Conservation (phyloP, 2,113 vertebrate genomes). For the Scomber japonicus region DNA sequence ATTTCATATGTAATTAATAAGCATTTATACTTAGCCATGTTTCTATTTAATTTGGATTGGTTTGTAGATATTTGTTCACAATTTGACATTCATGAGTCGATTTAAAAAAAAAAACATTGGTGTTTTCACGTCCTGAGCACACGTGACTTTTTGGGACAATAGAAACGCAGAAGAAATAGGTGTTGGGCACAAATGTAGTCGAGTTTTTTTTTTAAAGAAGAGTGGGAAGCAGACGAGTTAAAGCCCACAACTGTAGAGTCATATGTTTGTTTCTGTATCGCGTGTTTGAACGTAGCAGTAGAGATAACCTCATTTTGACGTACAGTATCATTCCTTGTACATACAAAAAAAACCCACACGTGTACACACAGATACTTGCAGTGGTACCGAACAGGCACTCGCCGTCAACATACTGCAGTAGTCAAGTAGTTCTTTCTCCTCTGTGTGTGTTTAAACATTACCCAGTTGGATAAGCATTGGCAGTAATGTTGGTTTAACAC, state of each 20-base stretch:
- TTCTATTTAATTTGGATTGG: no score
- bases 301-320: slow-evolving; percentile 5
- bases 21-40: no score
- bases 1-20: no score
- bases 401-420: slow-evolving; percentile 34
- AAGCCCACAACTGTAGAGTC: not conserved
- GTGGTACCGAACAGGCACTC: slow-evolving; percentile 37
- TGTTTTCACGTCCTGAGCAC: not conserved
- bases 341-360: not conserved
- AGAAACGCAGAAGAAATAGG: not conserved
- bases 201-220: not conserved
- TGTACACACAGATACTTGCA: slow-evolving; percentile 44
- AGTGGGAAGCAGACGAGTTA: not conserved
- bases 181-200: not conserved
- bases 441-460: slow-evolving; percentile 72
- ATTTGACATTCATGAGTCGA: no score
- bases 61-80: no score
- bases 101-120: not conserved
- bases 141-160: not conserved
- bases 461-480: slow-evolving; percentile 62
- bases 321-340: slow-evolving; percentile 24
- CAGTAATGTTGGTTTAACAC: slow-evolving; percentile 68
- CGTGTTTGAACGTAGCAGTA: slow-evolving; percentile 10
- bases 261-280: not conserved
- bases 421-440: slow-evolving; percentile 27